Evolutionary conservation across 2,888 invertebrate species (phyloP), one percentile per base, ranked within the genome.

Genomic region (Podabrus alpinus): DNA sequence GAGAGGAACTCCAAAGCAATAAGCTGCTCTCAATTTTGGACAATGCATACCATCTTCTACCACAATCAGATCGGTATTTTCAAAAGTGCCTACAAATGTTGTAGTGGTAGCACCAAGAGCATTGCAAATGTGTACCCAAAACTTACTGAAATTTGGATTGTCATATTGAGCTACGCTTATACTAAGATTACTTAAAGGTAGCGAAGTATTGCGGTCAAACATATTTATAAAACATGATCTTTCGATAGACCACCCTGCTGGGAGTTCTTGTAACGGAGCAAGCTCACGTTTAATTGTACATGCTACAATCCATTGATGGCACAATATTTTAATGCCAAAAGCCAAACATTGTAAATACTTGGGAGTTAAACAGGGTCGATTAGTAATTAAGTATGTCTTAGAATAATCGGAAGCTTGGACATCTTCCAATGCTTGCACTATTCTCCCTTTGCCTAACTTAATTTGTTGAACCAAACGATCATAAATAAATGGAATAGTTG

Each of bases 271-370:
- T 4, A 84, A 78, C 74, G 89, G 89, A 0, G 86, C 80, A 2
- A 86, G 78, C 76, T 85, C 85, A 59, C 87, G 86, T 81, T 86
- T 81, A 15, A 85, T 84, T 81, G 93, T 92, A 81, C 91, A 92
- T 79, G 90, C 87, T 25, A 92, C 90, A 70, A 95, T 90, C 94
- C 94, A 95, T 73, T 89, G 89, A 86, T 94, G 93, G 62, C 91
- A 91, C 4, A 94, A 87, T 7, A 92, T 90, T 17, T 88, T 83
- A 0, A 94, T 89, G 74, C 92, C 92, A 1, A 90, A 90, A 0
- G 94, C 93, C 60, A 95, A 84, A 79, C 93, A 93, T 79, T 92
- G 90, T 79, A 95, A 89, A 85, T 92, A 94, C 83, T 94, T 94
- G 10, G 92, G 91, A 0, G 95, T 95, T 71, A 92, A 88, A 80